Evolutionary conservation across 30 jellyfish, hydroid and myxozoan genomes (phyloP), one percentile per base, ranked within the genome.

Genomic region (Chrysaora quinquecirrha): DNA sequence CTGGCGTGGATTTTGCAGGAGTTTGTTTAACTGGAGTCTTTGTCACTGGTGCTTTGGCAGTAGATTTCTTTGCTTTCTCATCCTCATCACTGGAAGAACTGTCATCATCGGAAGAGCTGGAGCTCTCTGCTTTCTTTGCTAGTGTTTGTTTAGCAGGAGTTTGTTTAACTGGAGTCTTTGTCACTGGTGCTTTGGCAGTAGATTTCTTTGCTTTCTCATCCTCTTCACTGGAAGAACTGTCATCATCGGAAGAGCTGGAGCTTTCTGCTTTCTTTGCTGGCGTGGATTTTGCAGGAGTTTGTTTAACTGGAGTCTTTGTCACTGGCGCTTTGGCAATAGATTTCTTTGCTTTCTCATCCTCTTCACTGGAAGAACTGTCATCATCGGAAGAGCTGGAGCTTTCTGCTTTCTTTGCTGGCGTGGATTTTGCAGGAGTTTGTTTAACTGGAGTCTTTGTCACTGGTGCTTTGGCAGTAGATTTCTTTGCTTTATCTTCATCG

Each of bases 321-420:
- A n/a, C n/a, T n/a, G n/a, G n/a, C n/a, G n/a, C n/a, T n/a, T n/a
- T n/a, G n/a, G n/a, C n/a, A n/a, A n/a, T n/a, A n/a, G n/a, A n/a
- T n/a, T n/a, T n/a, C n/a, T n/a, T n/a, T 38, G 54, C 54, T 38
- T 38, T 38, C 11, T 38, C 54, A 38, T 38, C 68, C 48, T 61
- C 89, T 2, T 78, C 89, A 78, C 81, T 62, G 62, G 81, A 62
- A 75, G 87, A 75, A 38, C 54, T 38, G 29, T 65, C 68, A 27
- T 78, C 89, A 27, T 78, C 89, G 16, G 80, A 63, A 1, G 73
- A 34, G 7, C 81, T 63, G 2, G 89, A 61, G 23, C 61, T 23
- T 47, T 64, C 68, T 19, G 24, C 29, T 25, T 52, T 52, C 68
- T 52, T 52, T 19, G 68, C 68, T 2, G 68, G 68, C 9, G 68